Conservation (phyloP, 2,797 vertebrate genomes). For the Simalia tracyae region DNA sequence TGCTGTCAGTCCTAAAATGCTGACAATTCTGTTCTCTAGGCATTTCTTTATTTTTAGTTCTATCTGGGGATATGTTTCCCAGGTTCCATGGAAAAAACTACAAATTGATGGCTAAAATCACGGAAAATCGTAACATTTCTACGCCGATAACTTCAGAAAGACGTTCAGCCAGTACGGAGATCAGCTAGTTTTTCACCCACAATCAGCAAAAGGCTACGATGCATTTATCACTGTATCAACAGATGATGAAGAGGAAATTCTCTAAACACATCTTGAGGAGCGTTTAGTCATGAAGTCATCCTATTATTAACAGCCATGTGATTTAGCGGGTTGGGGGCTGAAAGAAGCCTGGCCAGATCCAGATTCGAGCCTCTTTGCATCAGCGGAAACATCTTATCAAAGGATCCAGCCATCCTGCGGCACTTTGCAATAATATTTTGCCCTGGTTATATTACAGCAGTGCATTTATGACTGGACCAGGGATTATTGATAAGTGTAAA, state of each 20-base stretch:
- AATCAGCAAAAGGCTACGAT: slow-evolving; percentile 38
- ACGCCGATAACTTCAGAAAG: background rate
- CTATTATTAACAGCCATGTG: too few relatives aligned
- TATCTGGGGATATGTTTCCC: slow-evolving; percentile 14
- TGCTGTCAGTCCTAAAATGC: slow-evolving; percentile 1
- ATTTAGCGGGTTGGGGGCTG: too few relatives aligned
- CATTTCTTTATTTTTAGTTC: background rate
- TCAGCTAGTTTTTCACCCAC: slow-evolving; percentile 21
- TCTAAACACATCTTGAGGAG: slow-evolving; percentile 40
- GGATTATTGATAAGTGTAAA: too few relatives aligned
- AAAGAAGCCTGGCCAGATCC: too few relatives aligned
- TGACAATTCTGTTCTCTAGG: background rate
- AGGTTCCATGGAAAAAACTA: background rate
- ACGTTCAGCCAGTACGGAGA: background rate
- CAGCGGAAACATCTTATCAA: too few relatives aligned
- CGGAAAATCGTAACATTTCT: background rate
- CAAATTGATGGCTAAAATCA: background rate
- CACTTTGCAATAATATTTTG: too few relatives aligned
- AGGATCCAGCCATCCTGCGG: too few relatives aligned
- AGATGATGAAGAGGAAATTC: slow-evolving; percentile 43
- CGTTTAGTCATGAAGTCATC: slow-evolving; percentile 25
- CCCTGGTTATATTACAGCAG: too few relatives aligned
- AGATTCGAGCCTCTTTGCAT: too few relatives aligned
- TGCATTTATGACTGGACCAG: too few relatives aligned
- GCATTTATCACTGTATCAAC: background rate